Conservation (phyloP, 2,888 invertebrate genomes). For the Papilio gigon region DNA sequence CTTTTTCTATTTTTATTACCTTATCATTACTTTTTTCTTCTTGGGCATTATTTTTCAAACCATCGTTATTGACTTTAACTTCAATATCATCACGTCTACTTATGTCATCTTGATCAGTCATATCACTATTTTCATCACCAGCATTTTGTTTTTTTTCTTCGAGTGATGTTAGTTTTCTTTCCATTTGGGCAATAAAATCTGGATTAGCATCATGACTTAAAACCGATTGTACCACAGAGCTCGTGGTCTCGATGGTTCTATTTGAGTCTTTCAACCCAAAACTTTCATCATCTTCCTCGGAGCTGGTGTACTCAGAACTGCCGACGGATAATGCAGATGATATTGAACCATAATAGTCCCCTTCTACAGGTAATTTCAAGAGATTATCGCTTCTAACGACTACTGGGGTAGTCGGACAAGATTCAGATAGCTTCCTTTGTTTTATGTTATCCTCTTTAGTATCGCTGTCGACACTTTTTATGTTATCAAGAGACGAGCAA, state of each 20-base stretch:
- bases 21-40: slow-evolving; percentile 33
- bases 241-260: slow-evolving; percentile 79
- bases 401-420: slow-evolving; percentile 74
- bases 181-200: slow-evolving; percentile 64
- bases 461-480: slow-evolving; percentile 56
- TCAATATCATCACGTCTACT: background rate
- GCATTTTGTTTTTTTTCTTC: slow-evolving; percentile 3
- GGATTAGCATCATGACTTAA: slow-evolving; percentile 65
- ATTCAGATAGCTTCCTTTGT: slow-evolving; percentile 70
- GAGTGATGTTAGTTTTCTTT: slow-evolving; percentile 62
- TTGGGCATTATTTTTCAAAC: slow-evolving; percentile 30
- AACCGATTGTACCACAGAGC: slow-evolving; percentile 82
- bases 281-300: slow-evolving; percentile 76
- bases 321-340: slow-evolving; percentile 74
- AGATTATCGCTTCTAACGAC: slow-evolving; percentile 66
- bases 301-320: slow-evolving; percentile 75
- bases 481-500: slow-evolving; percentile 69
- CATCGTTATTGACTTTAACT: slow-evolving; percentile 40
- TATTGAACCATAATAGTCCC: slow-evolving; percentile 69
- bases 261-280: slow-evolving; percentile 77
- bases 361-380: slow-evolving; percentile 67
- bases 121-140: background rate
- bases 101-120: background rate
- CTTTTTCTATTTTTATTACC: slow-evolving; percentile 26
- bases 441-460: slow-evolving; percentile 37